Conservation (phyloP, 2,888 invertebrate genomes). For the Callosobruchus maculatus region DNA sequence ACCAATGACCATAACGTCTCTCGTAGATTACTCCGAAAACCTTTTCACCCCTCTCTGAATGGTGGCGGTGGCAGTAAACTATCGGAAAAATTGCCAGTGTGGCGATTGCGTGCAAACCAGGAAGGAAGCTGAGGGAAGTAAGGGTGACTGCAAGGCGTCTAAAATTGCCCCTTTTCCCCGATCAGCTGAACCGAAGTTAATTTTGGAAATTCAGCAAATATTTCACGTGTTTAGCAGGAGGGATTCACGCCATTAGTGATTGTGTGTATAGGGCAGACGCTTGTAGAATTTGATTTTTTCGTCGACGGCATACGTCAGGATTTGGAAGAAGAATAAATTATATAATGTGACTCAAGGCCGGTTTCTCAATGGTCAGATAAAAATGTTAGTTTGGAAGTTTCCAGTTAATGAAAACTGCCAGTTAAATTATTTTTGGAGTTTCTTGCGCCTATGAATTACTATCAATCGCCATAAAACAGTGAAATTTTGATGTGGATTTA, state of each 20-base stretch:
- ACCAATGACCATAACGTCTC: neutral
- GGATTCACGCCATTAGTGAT: neutral
- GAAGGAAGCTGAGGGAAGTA: neutral
- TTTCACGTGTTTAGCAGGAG: neutral
- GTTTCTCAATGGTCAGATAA: no score
- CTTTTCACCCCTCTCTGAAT: neutral
- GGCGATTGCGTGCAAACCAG: neutral
- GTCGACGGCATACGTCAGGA: no score
- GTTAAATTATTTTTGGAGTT: no score
- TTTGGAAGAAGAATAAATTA: no score
- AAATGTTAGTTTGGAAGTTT: no score
- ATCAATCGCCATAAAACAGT: no score
- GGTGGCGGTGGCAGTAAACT: neutral
- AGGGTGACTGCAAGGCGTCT: neutral
- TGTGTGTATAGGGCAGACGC: neutral
- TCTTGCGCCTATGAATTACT: no score
- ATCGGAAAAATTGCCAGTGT: neutral
- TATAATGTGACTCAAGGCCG: no score
- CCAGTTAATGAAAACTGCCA: no score
- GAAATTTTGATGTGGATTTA: no score
- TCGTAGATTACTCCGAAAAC: neutral
- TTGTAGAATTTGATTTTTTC: neutral
- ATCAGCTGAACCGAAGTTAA: constrained; percentile 10
- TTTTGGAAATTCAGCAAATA: constrained; percentile 12
- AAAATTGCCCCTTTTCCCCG: constrained; percentile 11